These are phyloP conservation scores for Reticulitermes speratus DNA, from an alignment of 1,140 invertebrate species.

Conservation along the genomic window DNA sequence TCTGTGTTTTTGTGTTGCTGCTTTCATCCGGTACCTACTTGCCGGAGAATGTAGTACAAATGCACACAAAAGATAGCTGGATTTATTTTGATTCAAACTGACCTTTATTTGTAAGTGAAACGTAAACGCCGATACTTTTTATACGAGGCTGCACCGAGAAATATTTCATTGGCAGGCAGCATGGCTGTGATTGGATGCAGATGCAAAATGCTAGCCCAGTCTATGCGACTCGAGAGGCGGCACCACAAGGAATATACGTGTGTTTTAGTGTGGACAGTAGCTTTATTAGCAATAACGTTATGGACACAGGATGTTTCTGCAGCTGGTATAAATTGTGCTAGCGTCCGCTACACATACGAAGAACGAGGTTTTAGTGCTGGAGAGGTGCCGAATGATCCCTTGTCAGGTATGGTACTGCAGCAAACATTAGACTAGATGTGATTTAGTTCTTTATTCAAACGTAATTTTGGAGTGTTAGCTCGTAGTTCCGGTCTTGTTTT, in stretches of 20 bases:
- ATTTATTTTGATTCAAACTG: background rate
- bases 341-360: background rate
- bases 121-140: background rate
- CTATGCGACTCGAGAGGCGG: background rate
- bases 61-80: background rate
- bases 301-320: constrained; percentile 1
- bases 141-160: background rate
- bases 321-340: background rate
- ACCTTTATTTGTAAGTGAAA: constrained; percentile 6
- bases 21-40: background rate
- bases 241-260: constrained; percentile 10
- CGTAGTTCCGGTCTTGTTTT: too few species aligned
- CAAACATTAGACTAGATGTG: too few species aligned
- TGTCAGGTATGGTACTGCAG: background rate
- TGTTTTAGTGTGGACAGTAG: constrained; percentile 18
- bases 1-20: background rate
- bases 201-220: background rate
- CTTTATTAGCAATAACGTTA: constrained; percentile 17
- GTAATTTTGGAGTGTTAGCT: too few species aligned
- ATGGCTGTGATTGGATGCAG: background rate
- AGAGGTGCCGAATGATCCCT: background rate
- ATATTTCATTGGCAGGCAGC: background rate
- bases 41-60: constrained; percentile 1
- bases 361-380: constrained; percentile 2
- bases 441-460: too few species aligned